Evolutionary conservation across 2,888 invertebrate genomes (phyloP), one percentile per base, ranked within the genome.

Genomic region (Lasiommata megera): DNA sequence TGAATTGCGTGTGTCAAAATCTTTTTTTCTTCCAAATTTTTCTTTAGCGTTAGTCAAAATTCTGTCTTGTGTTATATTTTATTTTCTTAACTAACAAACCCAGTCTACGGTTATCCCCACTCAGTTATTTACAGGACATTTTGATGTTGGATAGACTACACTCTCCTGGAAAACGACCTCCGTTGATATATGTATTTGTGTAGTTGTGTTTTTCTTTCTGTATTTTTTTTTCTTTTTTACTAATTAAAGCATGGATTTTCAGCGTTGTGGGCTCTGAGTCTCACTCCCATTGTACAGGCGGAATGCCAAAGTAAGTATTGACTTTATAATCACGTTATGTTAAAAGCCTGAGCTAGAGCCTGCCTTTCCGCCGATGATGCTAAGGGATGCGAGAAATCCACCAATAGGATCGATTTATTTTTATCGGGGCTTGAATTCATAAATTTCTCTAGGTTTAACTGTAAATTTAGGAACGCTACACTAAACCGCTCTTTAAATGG

Each of bases 161-260:
- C 34, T 18, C 40, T 14, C 17, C 31, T 1, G 16, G 38, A 6
- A 23, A 44, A 44, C 17, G 40, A 29, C 18, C 43, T 44, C 47
- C 9, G 54, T 61, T 43, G 53, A 57, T 57, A 59, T 54, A 57
- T 55, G 58, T 54, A 56, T 59, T 63, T 61, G 47, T 60, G 59
- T 57, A 60, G 60, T 54, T 47, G 48, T 56, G 43, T 67, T 70
- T 67, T 74, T 66, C 8, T 74, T 66, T 7, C 69, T 70, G 69
- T 72, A 59, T 73, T 62, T 69, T 73, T n/a, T 76, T 77, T 80
- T 77, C 79, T 77, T 84, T 80, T 79, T 79, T 79, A 89, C 89
- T 89, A 90, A 89, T 82, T 76, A 72, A 77, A 79, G 90, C 90
- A 89, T 90, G 89, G 86, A 79, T 89, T 91, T 91, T 88, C 91